phyloP scores from a whole-genome alignment of 2,888 invertebrate genomes.

The Caenorhabditis sulstoni region DNA sequence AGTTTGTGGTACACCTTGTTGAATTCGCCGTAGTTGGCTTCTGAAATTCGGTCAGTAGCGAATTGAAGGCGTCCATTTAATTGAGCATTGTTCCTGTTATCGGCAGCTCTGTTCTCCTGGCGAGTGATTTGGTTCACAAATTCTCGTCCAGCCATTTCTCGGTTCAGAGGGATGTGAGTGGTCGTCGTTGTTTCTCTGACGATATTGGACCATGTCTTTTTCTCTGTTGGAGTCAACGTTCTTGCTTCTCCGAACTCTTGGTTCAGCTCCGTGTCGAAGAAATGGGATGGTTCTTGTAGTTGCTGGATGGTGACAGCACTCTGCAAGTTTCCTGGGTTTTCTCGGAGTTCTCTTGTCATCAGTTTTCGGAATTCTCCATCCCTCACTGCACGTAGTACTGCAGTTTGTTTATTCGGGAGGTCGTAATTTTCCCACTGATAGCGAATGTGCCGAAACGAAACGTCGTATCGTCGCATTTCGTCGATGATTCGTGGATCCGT shows the following conservation, averaged over 20 bases:
- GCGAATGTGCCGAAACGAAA: background rate
- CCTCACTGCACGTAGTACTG: constrained; percentile 13
- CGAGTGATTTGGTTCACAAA: background rate
- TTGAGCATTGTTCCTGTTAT: constrained; percentile 14
- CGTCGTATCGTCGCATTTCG: constrained; percentile 12
- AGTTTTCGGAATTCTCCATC: constrained; percentile 17
- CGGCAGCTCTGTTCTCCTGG: background rate
- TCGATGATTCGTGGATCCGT: constrained; percentile 8
- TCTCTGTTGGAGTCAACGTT: background rate
- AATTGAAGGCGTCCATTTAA: constrained; percentile 23
- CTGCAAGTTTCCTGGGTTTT: background rate
- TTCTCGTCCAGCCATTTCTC: background rate
- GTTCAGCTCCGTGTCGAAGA: background rate
- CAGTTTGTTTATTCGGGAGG: constrained; percentile 10
- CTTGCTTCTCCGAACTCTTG: constrained; percentile 15
- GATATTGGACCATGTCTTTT: too few species aligned
- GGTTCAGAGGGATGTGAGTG: background rate
- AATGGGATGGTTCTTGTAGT: constrained; percentile 7
- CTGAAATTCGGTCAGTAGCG: constrained; percentile 11
- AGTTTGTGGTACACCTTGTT: constrained; percentile 33
- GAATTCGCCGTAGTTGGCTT: constrained; percentile 22
- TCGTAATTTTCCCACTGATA: constrained; percentile 28
- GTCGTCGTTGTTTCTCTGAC: background rate
- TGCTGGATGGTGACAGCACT: constrained; percentile 1
- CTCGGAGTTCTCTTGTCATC: constrained; percentile 11